Evolutionary conservation across 2,113 vertebrate species (phyloP).

Genomic region (Ailuropoda melanoleuca): DNA sequence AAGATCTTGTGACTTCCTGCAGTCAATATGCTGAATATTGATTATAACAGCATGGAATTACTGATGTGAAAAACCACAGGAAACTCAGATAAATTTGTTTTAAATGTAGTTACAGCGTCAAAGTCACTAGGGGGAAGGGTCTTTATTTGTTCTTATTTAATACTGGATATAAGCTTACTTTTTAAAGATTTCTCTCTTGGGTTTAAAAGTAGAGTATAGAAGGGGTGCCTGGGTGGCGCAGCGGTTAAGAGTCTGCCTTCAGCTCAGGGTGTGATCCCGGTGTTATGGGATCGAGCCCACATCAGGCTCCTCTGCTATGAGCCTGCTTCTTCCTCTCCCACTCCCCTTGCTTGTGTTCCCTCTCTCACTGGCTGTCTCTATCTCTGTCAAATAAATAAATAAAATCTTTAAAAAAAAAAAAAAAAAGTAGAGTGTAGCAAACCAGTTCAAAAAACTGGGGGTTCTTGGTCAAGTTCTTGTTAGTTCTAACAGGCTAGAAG

Average conservation of each 20-base stretch:
- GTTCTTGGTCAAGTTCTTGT: background rate
- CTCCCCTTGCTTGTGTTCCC: no score
- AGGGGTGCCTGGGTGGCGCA: no score
- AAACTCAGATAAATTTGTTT: background rate
- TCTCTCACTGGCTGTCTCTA: no score
- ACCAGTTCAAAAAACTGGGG: background rate
- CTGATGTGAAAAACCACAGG: background rate
- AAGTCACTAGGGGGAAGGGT: background rate
- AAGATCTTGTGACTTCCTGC: background rate
- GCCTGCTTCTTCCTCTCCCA: no score
- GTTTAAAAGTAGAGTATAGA: conserved; percentile 6
- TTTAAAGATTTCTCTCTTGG: conserved; percentile 10
- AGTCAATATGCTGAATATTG: background rate
- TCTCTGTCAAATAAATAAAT: no score
- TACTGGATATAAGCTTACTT: background rate
- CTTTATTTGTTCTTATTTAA: conserved; percentile 13
- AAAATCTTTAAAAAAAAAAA: no score
- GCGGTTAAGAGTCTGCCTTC: no score
- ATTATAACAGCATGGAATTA: background rate
- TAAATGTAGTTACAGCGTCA: background rate
- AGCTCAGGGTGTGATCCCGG: no score
- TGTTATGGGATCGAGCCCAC: no score
- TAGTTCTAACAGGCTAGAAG: background rate
- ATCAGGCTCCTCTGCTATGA: no score
- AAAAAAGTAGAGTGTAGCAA: conserved; percentile 17